These are phyloP conservation scores for Rhyacophila evoluta DNA, from an alignment of 2,888 invertebrate species.

Conservation along the genomic window DNA sequence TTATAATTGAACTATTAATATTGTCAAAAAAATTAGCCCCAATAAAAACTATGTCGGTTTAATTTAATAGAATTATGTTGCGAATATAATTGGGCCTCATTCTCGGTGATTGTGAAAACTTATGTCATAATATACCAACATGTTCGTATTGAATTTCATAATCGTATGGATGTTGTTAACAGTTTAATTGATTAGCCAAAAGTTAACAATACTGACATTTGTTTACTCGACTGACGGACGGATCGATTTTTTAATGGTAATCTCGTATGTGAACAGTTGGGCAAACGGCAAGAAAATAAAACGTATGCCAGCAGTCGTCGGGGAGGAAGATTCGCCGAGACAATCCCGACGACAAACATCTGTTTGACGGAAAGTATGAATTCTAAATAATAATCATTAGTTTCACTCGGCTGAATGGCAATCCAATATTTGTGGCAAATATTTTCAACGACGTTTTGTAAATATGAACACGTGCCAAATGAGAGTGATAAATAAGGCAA, in stretches of 20 bases:
- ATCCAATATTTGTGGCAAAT: constrained; percentile 34
- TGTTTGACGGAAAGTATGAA: background rate
- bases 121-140: too few relatives aligned
- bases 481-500: constrained; percentile 30
- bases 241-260: constrained; percentile 60
- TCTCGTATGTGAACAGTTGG: background rate
- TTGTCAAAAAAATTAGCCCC: too few relatives aligned
- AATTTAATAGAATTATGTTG: too few relatives aligned
- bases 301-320: background rate
- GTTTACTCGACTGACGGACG: background rate
- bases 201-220: background rate
- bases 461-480: constrained; percentile 43
- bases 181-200: background rate
- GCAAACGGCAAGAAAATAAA: constrained; percentile 2
- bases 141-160: too few relatives aligned
- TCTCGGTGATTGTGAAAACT: too few relatives aligned
- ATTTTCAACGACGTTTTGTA: constrained; percentile 33
- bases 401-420: background rate
- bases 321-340: constrained; percentile 16
- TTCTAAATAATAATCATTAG: constrained; percentile 17
- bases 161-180: background rate
- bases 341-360: background rate
- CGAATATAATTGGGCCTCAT: too few relatives aligned
- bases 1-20: too few relatives aligned
- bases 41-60: too few relatives aligned